These are phyloP conservation scores for Clarias fuscus DNA, from an alignment of 2,797 vertebrate species.

Conservation along the genomic window DNA sequence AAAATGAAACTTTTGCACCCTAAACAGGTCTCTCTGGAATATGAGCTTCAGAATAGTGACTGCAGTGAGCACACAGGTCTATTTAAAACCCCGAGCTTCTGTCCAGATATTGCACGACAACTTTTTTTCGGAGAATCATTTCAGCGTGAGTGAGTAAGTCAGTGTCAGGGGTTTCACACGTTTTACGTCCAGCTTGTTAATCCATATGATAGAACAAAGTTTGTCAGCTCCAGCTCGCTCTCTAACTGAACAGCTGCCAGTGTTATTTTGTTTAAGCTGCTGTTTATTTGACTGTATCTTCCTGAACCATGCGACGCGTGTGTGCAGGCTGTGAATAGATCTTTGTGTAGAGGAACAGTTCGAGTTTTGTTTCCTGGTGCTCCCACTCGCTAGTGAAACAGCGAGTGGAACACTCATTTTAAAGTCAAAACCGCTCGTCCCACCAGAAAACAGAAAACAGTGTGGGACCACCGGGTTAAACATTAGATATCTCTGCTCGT, in stretches of 20 bases:
- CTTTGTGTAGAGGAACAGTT: constrained; percentile 66
- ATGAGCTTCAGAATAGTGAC: not conserved
- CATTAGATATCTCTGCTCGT: not conserved
- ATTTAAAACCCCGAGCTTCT: not conserved
- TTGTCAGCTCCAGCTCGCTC: constrained; percentile 26
- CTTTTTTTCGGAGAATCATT: not conserved
- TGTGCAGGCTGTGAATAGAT: constrained; percentile 72
- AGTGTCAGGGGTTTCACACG: not conserved
- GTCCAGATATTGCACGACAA: not conserved
- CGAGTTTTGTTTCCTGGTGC: constrained; percentile 57
- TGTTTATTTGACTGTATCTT: constrained; percentile 67
- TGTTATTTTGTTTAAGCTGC: constrained; percentile 72
- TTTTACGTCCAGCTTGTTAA: constrained; percentile 3
- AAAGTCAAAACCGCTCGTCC: constrained; percentile 40
- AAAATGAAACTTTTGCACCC: not conserved
- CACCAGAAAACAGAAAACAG: constrained; percentile 7
- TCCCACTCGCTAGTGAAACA: constrained; percentile 42
- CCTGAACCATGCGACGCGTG: constrained; percentile 50
- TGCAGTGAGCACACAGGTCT: not conserved
- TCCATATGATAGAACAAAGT: constrained; percentile 16
- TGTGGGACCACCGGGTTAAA: not conserved
- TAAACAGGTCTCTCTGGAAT: not conserved
- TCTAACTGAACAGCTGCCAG: constrained; percentile 52
- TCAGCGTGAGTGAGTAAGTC: not conserved
- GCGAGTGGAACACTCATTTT: constrained; percentile 42